Conservation (phyloP, 2,797 vertebrate genomes). For the Epinephelus awoara region DNA sequence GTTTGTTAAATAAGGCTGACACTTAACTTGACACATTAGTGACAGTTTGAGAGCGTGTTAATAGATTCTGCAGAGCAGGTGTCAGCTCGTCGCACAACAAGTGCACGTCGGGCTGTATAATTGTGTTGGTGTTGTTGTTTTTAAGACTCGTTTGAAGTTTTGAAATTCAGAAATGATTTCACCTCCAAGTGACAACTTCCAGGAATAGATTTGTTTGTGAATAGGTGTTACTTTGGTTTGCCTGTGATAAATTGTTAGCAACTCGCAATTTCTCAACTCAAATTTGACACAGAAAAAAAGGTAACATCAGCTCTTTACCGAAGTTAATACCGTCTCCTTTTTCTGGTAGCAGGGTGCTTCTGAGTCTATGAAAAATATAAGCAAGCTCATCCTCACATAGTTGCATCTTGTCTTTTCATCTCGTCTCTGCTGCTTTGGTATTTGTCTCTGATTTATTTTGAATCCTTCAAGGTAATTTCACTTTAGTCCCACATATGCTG, state of each 20-base stretch:
- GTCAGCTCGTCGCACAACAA: constrained; percentile 33
- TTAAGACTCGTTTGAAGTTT: constrained; percentile 25
- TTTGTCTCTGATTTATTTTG: not conserved
- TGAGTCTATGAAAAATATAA: not conserved
- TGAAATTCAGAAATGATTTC: constrained; percentile 10
- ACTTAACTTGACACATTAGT: constrained; percentile 55
- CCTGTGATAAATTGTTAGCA: not conserved
- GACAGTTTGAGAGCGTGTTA: constrained; percentile 53
- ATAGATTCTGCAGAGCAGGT: constrained; percentile 45
- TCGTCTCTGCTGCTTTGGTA: not conserved
- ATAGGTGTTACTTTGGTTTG: not conserved
- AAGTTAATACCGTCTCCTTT: not conserved
- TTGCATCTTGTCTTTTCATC: not conserved
- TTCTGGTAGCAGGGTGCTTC: not conserved
- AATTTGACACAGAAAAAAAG: not conserved
- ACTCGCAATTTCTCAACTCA: not conserved
- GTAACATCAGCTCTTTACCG: not conserved
- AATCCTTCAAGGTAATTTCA: not conserved
- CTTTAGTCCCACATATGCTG: not conserved
- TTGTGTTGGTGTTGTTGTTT: constrained; percentile 16
- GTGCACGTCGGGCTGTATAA: not conserved
- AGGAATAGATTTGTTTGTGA: constrained; percentile 8
- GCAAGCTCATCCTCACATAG: not conserved
- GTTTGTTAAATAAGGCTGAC: constrained; percentile 52
- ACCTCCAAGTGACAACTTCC: constrained; percentile 25